Evolutionary conservation across 2,797 vertebrate species (phyloP).

Genomic region (Antennarius maculatus): DNA sequence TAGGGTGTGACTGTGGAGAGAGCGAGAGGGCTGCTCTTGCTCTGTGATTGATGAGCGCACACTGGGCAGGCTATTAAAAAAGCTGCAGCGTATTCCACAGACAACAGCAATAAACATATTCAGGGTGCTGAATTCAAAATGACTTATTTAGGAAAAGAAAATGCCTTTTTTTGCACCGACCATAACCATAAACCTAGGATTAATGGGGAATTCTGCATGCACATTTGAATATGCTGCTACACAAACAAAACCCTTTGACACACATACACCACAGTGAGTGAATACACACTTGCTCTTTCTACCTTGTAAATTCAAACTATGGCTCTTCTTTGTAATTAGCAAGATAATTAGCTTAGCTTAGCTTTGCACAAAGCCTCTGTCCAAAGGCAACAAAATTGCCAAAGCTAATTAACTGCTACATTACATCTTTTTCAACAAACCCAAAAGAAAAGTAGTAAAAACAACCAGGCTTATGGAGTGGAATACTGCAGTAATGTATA

Average conservation of each 20-base stretch:
- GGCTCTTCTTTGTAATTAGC: slow-evolving; percentile 42
- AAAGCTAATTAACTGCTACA: neutral
- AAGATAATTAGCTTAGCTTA: slow-evolving; percentile 3
- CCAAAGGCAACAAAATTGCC: neutral
- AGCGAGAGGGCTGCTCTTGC: slow-evolving; percentile 85
- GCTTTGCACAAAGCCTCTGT: neutral
- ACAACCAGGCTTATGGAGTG: too few relatives aligned
- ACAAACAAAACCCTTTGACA: slow-evolving; percentile 33
- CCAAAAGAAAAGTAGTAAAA: too few relatives aligned
- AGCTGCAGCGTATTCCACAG: slow-evolving; percentile 83
- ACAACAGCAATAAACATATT: slow-evolving; percentile 87
- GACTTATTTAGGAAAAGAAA: slow-evolving; percentile 82
- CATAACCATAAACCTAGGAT: slow-evolving; percentile 76
- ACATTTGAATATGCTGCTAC: slow-evolving; percentile 63
- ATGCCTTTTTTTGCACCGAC: slow-evolving; percentile 57
- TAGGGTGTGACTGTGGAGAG: slow-evolving; percentile 85
- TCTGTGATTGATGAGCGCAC: slow-evolving; percentile 91
- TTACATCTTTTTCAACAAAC: neutral
- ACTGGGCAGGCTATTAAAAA: slow-evolving; percentile 85
- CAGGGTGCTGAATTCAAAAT: slow-evolving; percentile 83
- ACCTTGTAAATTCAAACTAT: slow-evolving; percentile 24
- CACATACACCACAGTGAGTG: neutral
- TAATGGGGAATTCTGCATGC: slow-evolving; percentile 68
- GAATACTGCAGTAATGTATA: too few relatives aligned
- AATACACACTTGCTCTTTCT: slow-evolving; percentile 17